Conservation (phyloP, 92 coral and sea anemone species). For the Porites divaricata region DNA sequence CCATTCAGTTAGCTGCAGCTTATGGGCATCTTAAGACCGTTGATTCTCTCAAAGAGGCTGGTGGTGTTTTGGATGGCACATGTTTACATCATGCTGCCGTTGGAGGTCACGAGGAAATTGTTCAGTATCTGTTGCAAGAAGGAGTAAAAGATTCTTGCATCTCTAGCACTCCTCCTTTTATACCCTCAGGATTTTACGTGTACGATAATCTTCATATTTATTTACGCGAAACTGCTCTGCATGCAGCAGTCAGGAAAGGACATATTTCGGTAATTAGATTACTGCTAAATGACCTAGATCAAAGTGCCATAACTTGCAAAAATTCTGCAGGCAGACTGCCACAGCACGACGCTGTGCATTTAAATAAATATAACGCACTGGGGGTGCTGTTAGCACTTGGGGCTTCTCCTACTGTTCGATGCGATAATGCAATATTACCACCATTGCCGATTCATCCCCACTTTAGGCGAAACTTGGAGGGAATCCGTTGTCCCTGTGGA, state of each 20-base stretch:
- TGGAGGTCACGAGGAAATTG: slow-evolving; percentile 54
- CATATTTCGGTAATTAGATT: slow-evolving; percentile 49
- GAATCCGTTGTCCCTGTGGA: slow-evolving; percentile 53
- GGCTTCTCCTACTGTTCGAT: neutral
- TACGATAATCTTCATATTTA: slow-evolving; percentile 43
- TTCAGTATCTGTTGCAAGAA: slow-evolving; percentile 45
- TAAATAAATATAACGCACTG: slow-evolving; percentile 12
- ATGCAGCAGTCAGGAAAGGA: slow-evolving; percentile 56
- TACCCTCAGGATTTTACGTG: slow-evolving; percentile 4
- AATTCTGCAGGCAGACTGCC: slow-evolving; percentile 62
- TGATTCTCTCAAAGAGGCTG: slow-evolving; percentile 38
- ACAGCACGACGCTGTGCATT: slow-evolving; percentile 64
- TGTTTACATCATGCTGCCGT: slow-evolving; percentile 79
- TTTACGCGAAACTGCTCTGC: slow-evolving; percentile 75
- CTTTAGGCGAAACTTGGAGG: neutral
- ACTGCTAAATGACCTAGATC: slow-evolving; percentile 27
- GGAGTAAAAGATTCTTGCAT: slow-evolving; percentile 58
- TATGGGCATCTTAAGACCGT: slow-evolving; percentile 59
- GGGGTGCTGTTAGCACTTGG: neutral
- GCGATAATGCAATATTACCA: neutral
- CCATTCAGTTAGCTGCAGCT: slow-evolving; percentile 70
- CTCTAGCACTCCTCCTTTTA: slow-evolving; percentile 28
- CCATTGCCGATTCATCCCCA: neutral
- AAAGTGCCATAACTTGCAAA: slow-evolving; percentile 49
- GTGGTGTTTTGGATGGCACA: slow-evolving; percentile 53